Evolutionary conservation across 2,797 vertebrate species (phyloP).

Genomic region (Xerus rutilus): DNA sequence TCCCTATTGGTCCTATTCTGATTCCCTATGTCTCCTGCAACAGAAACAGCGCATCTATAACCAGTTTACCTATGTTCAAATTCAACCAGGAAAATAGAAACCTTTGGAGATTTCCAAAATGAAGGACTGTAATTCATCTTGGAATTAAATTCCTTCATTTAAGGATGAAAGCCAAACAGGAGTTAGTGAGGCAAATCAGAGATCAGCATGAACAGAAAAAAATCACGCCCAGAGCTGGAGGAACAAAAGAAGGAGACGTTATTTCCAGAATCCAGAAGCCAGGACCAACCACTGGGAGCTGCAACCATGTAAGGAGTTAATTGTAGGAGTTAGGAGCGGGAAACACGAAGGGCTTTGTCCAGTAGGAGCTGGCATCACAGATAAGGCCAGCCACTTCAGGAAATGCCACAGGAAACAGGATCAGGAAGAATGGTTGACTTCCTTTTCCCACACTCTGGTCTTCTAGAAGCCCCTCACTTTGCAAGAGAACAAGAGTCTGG

Average conservation of each 20-base stretch:
- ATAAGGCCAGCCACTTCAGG: neutral
- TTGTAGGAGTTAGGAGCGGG: no score
- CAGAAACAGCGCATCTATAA: neutral
- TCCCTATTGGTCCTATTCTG: neutral
- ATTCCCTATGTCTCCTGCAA: neutral
- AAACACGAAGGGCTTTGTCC: fast-evolving
- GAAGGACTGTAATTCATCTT: neutral
- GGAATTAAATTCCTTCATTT: no score
- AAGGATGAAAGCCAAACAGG: neutral
- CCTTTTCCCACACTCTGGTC: neutral
- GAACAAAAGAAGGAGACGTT: neutral
- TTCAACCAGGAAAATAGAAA: neutral
- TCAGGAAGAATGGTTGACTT: neutral
- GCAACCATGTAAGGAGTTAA: neutral
- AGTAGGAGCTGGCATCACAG: no score
- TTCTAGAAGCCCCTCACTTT: neutral
- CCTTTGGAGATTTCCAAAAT: neutral
- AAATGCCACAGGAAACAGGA: neutral
- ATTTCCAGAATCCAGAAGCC: neutral
- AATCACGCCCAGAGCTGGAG: neutral
- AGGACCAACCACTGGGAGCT: neutral
- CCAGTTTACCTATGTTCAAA: neutral
- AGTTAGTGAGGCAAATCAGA: neutral
- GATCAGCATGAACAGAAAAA: neutral
- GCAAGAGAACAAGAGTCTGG: neutral